Evolutionary conservation across 1,140 invertebrate genomes (phyloP).

Genomic region (Mizuhopecten yessoensis): DNA sequence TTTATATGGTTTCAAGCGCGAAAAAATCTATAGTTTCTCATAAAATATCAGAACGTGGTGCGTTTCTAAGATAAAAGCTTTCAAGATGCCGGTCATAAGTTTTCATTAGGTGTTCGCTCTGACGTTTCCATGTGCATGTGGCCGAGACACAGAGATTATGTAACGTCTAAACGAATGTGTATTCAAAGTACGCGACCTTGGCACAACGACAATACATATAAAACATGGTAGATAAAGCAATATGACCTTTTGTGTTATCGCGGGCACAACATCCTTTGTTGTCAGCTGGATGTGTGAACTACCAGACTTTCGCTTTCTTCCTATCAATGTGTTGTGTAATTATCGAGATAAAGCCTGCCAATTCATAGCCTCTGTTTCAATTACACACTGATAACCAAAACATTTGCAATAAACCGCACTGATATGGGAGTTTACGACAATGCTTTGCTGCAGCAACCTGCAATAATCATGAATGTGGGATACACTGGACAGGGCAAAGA

Average conservation of each 20-base stretch:
- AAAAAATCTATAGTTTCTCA: conserved; percentile 36
- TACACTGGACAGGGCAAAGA: too few species aligned
- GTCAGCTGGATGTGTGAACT: neutral
- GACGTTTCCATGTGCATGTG: conserved; percentile 18
- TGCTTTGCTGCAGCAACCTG: too few species aligned
- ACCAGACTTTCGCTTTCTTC: neutral
- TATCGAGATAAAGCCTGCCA: neutral
- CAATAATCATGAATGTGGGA: too few species aligned
- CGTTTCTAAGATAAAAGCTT: conserved; percentile 34
- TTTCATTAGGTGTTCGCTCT: conserved; percentile 32
- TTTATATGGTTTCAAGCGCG: conserved; percentile 33
- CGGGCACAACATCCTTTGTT: neutral
- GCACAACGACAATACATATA: neutral
- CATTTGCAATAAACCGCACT: neutral
- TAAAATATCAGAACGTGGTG: neutral
- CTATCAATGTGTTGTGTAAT: neutral
- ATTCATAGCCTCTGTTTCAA: neutral
- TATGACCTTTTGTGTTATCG: neutral
- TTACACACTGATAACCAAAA: neutral
- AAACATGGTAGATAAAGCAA: neutral
- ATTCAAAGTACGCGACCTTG: conserved; percentile 37
- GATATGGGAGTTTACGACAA: neutral
- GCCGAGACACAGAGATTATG: conserved; percentile 31
- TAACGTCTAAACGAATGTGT: neutral
- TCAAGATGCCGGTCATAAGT: conserved; percentile 37